Evolutionary conservation across 2,113 vertebrate species (phyloP), one percentile per base, ranked within the genome.

Genomic region (Spermophilus dauricus): DNA sequence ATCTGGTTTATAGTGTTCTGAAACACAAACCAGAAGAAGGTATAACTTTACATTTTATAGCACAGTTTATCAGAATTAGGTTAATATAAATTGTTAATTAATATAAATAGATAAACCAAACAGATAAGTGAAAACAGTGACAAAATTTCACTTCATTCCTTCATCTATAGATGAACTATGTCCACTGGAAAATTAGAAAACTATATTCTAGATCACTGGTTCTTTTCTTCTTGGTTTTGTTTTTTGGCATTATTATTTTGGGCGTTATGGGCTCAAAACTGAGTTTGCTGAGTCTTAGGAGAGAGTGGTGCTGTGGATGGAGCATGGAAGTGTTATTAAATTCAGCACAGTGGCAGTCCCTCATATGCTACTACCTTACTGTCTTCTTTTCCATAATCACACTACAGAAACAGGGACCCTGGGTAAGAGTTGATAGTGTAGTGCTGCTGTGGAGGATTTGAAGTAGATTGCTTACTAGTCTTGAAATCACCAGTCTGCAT

Each of bases 1-100:
- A 94, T 96, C 94, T 30, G 5, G 86, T 97, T 92, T 17, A 76
- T 17, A 89, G 61, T 84, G 11, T 75, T 94, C 84, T 83, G 37
- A 95, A 91, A 75, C 22, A 16, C 37, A 95, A 70, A 80, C 28
- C 39, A 89, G 48, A n/a, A 75, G 82, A 42, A 56, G 22, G 72
- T 75, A 6, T 56, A 32, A 75, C 70, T 87, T 84, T 34, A 58
- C 7, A 42, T 86, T 81, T 86, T 82, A 72, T 83, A 80, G 39
- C 20, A 22, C 18, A 78, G 8, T 86, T 89, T 56, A 13, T 89
- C 45, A 76, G 58, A 94, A 87, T 88, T 28, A 87, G 65, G 4
- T 45, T 45, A 45, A 45, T 45, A 45, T 8, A 45, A 45, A 45
- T 45, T 45, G 45, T 45, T 45, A 45, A 51, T 92, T 92, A 65